Evolutionary conservation across 2,113 vertebrate species (phyloP), one percentile per base, ranked within the genome.

Genomic region (Morphnarchus princeps): DNA sequence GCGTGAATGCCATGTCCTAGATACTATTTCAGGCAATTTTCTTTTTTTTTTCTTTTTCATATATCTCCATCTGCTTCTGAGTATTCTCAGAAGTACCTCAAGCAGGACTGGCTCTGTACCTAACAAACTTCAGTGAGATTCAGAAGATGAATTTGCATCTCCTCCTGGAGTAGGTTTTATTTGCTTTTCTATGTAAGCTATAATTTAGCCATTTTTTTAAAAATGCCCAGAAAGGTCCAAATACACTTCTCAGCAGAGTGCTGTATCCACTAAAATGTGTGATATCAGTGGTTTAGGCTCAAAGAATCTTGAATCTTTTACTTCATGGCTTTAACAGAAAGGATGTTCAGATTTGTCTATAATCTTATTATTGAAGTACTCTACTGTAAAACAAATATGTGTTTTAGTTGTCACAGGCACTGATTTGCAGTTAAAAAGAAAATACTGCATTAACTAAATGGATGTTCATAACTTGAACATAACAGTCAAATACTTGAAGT

Each of bases 31-130:
- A 92, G 43, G 62, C 47, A 22, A 10, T 13, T 32, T 76, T 28
- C 18, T 54, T 74, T 79, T 74, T 79, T 54, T 54, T 67, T 82
- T 72, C 18, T 82, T 88, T 63, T 69, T 72, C 6, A 1, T 67
- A 72, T 65, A 71, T 85, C 40, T 97, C 57, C 85, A 95, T 88
- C 85, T 95, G 88, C 49, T 82, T 80, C 58, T 43, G 54, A 77
- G 54, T 49, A 92, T 76, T 86, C 49, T 86, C 71, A 59, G 20
- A 94, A 72, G 55, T 43, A 92, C 3, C 1, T 88, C 54, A 80
- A 69, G 52, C 26, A 92, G 71, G 42, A 88, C 31, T 80, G 52
- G 28, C 34, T 95, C 28, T 69, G 25, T n/a, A 86, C 9, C 42
- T 71, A 57, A 42, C 36, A 74, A 86, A 67, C n/a, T 77, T 61